Evolutionary conservation across 35 echinoderm and acorn worm species (phyloP), one percentile per base, ranked within the genome.

Genomic region (Chiridota heheva): DNA sequence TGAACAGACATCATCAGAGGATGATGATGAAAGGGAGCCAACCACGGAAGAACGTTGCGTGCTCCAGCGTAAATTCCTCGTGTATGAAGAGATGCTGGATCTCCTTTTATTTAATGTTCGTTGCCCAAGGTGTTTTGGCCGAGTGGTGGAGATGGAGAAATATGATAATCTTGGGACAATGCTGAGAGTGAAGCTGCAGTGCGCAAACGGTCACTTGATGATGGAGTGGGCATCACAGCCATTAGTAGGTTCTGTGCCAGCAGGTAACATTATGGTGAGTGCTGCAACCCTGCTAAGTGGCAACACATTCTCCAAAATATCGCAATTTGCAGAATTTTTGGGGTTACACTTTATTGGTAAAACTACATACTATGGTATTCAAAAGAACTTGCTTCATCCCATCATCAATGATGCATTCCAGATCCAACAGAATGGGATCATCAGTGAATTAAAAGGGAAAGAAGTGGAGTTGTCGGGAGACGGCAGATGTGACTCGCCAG

Each of bases 261-360:
- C 57, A 42, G 88, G 88, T 17, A 91, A 91, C 73, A 62, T 91
- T 0, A 48, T 91, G 0, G 42, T 53, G 24, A 48, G 56, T 56
- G 61, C 89, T 36, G 81, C 63, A 28, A 91, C 81, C 15, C 37
- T 91, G 38, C 67, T 86, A 16, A 81, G 81, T 78, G 88, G 88
- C 4, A 76, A 76, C 30, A 90, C 53, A 4, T 89, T 61, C 18
- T 43, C 20, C 16, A 29, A 49, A n/a, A 26, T 90, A 0, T 16
- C 3, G 1, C 55, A 49, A 0, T 83, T 90, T 77, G 69, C 78
- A 8, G 26, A 67, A 5, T 53, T 82, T 36, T 31, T 83, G 15
- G 55, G 56, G 2, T 18, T 90, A 18, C 35, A 76, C 4, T 76
- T 90, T 13, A 67, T 83, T 25, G 8, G 63, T 15, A 57, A 72